Evolutionary conservation across 2,113 vertebrate genomes (phyloP).

Genomic region (Tylochromis polylepis): DNA sequence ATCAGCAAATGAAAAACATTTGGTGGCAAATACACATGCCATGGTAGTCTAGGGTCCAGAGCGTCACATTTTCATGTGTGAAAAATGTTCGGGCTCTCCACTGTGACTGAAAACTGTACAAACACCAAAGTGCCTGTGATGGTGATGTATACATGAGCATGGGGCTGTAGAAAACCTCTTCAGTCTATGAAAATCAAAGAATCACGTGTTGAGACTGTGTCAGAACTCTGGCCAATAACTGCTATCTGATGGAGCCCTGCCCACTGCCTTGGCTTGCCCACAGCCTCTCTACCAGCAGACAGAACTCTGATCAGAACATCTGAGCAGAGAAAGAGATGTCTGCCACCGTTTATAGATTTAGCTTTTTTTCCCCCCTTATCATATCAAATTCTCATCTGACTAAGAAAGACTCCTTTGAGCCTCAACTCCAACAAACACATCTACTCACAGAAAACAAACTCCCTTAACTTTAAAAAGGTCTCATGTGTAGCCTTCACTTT

Average conservation of each 20-base stretch:
- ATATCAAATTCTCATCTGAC: slow-evolving; percentile 23
- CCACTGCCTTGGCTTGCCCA: slow-evolving; percentile 32
- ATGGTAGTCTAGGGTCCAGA: neutral
- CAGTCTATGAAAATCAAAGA: slow-evolving; percentile 8
- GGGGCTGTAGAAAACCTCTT: neutral
- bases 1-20: neutral
- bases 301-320: slow-evolving; percentile 31
- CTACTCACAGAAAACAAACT: slow-evolving; percentile 2
- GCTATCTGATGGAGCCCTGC: slow-evolving; percentile 37
- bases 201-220: neutral
- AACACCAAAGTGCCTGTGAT: neutral
- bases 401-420: slow-evolving; percentile 12
- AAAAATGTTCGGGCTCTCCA: neutral
- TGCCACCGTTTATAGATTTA: slow-evolving; percentile 3
- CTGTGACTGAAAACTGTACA: neutral
- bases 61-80: neutral
- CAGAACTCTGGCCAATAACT: slow-evolving; percentile 2
- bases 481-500: slow-evolving; percentile 14
- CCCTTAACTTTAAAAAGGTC: slow-evolving; percentile 5
- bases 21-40: neutral
- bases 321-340: slow-evolving; percentile 37
- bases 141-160: neutral
- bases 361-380: neutral
- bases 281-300: slow-evolving; percentile 4
- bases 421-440: slow-evolving; percentile 21